Percentiles rank a stretch among this genome's conserved stretches.
phyloP scores from a whole-genome alignment of 2,888 invertebrate species.

The Netelia virgata region DNA sequence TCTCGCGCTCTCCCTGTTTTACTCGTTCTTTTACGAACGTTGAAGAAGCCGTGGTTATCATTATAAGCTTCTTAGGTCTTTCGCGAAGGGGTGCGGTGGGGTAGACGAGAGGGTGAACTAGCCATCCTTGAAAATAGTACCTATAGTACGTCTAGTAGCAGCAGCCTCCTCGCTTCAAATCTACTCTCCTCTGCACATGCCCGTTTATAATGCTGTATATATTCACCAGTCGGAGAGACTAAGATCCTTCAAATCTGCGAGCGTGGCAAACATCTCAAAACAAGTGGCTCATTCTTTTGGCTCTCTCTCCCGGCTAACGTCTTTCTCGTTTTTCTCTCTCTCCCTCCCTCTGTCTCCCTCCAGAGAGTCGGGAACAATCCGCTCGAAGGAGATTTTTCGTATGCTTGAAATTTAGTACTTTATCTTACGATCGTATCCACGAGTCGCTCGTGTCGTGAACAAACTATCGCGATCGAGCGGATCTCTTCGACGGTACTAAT shows the following conservation, averaged over 20 bases:
- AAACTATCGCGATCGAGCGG: too few relatives aligned
- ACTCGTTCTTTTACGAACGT: slow-evolving; percentile 14
- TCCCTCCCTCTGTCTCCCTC: too few relatives aligned
- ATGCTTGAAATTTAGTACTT: too few relatives aligned
- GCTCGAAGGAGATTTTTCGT: too few relatives aligned
- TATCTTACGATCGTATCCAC: too few relatives aligned
- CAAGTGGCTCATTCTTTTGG: background rate
- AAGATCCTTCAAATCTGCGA: slow-evolving; percentile 15
- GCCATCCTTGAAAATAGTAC: slow-evolving; percentile 29
- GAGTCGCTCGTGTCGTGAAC: too few relatives aligned
- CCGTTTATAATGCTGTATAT: slow-evolving; percentile 24
- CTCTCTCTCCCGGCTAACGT: background rate
- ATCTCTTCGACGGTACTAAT: too few relatives aligned
- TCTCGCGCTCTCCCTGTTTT: background rate
- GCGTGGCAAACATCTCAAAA: slow-evolving; percentile 7
- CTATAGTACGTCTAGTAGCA: slow-evolving; percentile 16
- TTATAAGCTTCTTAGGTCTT: slow-evolving; percentile 64
- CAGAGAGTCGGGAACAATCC: too few relatives aligned
- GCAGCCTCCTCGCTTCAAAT: slow-evolving; percentile 52
- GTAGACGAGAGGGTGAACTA: slow-evolving; percentile 6
- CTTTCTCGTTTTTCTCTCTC: too few relatives aligned
- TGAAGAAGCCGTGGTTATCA: slow-evolving; percentile 52
- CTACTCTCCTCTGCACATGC: slow-evolving; percentile 16
- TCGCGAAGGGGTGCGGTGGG: slow-evolving; percentile 21
- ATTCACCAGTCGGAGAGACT: slow-evolving; percentile 20